phyloP scores from a whole-genome alignment of 1,140 invertebrate genomes.

The Megathymus violae region DNA sequence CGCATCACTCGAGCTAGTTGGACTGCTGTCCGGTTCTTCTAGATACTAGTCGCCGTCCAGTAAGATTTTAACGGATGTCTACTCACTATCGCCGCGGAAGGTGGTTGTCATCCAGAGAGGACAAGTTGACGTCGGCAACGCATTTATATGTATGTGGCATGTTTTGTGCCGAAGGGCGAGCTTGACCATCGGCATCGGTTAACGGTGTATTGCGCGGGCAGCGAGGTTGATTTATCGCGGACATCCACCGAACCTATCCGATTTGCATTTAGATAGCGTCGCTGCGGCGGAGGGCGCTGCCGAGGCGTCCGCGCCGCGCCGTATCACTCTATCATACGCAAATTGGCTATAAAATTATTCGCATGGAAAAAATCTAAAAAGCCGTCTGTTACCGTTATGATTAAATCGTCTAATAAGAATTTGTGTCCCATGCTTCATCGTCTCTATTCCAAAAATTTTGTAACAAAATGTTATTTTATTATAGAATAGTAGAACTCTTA shows the following conservation, averaged over 20 bases:
- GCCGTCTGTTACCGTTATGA: conserved; percentile 39
- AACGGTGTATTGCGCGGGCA: conserved; percentile 56
- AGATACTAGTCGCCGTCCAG: conserved; percentile 19
- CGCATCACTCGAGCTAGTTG: conserved; percentile 8
- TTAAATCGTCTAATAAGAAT: conserved; percentile 46
- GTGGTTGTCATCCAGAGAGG: conserved; percentile 17
- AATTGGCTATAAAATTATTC: conserved; percentile 72
- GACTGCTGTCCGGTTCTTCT: conserved; percentile 13
- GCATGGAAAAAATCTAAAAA: conserved; percentile 52
- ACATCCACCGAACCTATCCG: conserved; percentile 76
- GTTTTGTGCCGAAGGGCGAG: conserved; percentile 38
- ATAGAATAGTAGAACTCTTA: too few relatives aligned
- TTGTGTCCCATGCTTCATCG: conserved; percentile 40
- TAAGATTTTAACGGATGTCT: conserved; percentile 26
- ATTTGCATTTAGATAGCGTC: conserved; percentile 81
- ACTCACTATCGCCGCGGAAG: conserved; percentile 14
- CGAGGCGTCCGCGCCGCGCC: conserved; percentile 35
- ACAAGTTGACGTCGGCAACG: conserved; percentile 25
- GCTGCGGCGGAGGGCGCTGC: conserved; percentile 44
- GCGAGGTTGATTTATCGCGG: conserved; percentile 75
- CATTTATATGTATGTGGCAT: conserved; percentile 26
- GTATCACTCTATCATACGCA: conserved; percentile 71
- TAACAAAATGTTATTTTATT: too few relatives aligned
- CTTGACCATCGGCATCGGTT: conserved; percentile 42
- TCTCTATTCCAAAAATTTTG: neutral